Base-by-base conservation (phyloP, 2,888 invertebrate genomes). In the Micropterix aruncella region DNA sequence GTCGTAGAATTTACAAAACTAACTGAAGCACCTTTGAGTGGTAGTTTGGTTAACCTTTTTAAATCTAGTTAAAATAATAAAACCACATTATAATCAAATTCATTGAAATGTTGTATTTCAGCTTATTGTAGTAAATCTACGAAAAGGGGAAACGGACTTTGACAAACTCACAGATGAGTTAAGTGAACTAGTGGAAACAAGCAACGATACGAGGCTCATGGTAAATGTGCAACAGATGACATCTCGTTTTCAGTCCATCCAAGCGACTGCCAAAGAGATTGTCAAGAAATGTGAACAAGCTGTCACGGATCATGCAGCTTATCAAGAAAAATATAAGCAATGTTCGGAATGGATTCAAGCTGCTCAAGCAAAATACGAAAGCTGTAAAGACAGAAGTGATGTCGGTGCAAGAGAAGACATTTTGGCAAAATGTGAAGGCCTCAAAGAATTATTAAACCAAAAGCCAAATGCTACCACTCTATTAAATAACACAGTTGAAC, bases 281-380 rank as follows among this genome's bases (percentile, higher is more conserved):
- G 78, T 91, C 1, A 91, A 91, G 61, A 93, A 92, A 65, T 92
- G 91, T 56, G 91, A 92, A 55, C 88, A 91, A 66, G 83, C 90
- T 3, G 81, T 88, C 0, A 73, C 75, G 44, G 90, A 91, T 56
- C 91, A 93, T 53, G 77, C 78, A 48, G 70, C 75, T 1, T 92
- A 84, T 57, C 77, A 82, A 55, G 85, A 86, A 1, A 90, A 89
- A 53, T 89, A 90, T 56, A 82, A 83, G 45, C 83, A 88, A 56
- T 90, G 88, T 54, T 75, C 79, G 0, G 82, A 87, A 53, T 89
- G 88, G 83, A 68, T 92, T 18, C 75, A 82, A 45, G 71, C 79
- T 38, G 82, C 87, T 1, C 83, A 88, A 60, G 70, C 77, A 3
- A 80, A 79, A 54, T 83, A 80, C 52, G 78, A 83, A 45, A 73